Evolutionary conservation across 2,113 vertebrate species (phyloP), one percentile per base, ranked within the genome.

Genomic region (Centropus bengalensis): DNA sequence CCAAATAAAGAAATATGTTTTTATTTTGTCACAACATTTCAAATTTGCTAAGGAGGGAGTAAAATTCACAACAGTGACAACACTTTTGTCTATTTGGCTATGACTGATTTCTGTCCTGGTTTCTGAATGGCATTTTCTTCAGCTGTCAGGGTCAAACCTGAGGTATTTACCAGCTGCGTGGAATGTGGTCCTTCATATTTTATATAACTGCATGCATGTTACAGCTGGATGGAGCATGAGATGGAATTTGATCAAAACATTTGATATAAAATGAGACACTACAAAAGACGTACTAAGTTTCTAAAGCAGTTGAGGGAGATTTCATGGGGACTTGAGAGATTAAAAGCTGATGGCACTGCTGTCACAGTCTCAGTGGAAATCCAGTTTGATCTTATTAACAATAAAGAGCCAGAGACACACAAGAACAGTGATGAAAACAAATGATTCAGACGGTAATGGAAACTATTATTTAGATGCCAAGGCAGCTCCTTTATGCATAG

Each of bases 371-470:
- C 75, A 44, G 68, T 7, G 82, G 89, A 96, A 88, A 93, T 86
- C 27, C 75, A 74, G 38, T 21, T 84, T 97, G 91, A 93, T 95
- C 76, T 93, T 68, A 84, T 93, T 94, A 91, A 78, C 51, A 84
- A 79, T 32, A 88, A 89, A 95, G 32, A 81, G 19, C 7, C 51
- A 64, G 73, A 89, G 27, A 52, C 2, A n/a, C n/a, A 40, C 2
- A 38, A 40, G 33, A 68, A 40, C 23, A 62, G 9, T 69, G 38
- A 74, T n/a, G 24, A 79, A 88, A 87, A 70, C 13, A 88, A 81
- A 89, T 32, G 1, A 80, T 91, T 87, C 47, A 87, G 40, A 82
- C 73, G 55, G 28, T 20, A 58, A 40, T 27, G 7, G 36, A 89
- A 93, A 70, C 22, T 21, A 55, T 47, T 69, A 55, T 78, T 74